These are phyloP conservation scores for Octomys mimax DNA, from an alignment of 2,797 vertebrate genomes.

Conservation along the genomic window DNA sequence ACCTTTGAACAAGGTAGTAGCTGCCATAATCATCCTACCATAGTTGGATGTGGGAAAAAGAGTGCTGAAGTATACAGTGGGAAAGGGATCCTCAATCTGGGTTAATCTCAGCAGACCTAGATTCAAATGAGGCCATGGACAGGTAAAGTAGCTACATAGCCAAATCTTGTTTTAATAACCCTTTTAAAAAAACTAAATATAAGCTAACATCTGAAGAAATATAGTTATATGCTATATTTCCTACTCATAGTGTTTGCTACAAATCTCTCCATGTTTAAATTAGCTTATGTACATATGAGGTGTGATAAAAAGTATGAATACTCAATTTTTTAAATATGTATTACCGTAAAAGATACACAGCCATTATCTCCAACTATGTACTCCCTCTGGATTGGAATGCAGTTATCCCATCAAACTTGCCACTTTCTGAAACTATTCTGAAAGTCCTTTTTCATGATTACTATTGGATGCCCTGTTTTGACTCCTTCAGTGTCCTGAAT, in stretches of 20 bases:
- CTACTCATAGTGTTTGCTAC: not conserved
- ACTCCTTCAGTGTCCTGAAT: not conserved
- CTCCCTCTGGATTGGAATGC: not conserved
- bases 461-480: not conserved
- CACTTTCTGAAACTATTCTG: not conserved
- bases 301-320: not conserved
- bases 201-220: not conserved
- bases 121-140: not conserved
- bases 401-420: not conserved
- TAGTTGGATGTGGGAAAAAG: not conserved
- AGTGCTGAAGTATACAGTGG: not conserved
- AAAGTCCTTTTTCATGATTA: not conserved
- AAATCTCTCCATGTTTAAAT: not conserved
- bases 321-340: not conserved
- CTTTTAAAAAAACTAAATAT: not conserved
- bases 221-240: not conserved
- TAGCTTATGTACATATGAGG: not conserved
- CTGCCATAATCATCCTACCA: not conserved
- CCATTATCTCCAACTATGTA: not conserved
- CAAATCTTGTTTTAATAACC: not conserved
- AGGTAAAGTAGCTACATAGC: not conserved
- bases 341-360: not conserved
- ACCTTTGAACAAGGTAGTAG: not conserved
- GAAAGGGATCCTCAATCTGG: not conserved
- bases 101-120: not conserved